Evolutionary conservation across 2,113 vertebrate species (phyloP).

Genomic region (Lynx canadensis): DNA sequence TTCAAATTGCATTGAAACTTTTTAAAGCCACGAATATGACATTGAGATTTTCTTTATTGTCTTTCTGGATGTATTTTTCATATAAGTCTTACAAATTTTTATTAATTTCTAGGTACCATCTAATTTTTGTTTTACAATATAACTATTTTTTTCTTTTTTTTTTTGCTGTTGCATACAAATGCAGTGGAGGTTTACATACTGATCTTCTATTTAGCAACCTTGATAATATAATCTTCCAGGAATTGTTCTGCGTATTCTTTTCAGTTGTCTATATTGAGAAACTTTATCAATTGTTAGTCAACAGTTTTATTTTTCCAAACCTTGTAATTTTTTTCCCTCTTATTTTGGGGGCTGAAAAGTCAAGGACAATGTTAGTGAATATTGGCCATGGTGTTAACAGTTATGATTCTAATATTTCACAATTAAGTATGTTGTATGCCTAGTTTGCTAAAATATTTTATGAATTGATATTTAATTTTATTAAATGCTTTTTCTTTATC

Average conservation of each 20-base stretch:
- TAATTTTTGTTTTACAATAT: background rate
- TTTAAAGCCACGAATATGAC: background rate
- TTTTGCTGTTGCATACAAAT: background rate
- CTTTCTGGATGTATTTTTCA: background rate
- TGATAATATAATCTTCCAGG: background rate
- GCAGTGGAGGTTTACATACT: background rate
- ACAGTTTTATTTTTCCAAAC: background rate
- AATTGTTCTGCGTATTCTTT: background rate
- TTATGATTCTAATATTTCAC: background rate
- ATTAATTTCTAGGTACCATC: background rate
- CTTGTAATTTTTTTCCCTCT: background rate
- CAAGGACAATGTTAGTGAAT: background rate
- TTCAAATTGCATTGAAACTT: background rate
- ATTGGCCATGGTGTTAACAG: background rate
- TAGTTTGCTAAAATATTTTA: background rate
- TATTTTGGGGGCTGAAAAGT: background rate
- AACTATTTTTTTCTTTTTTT: background rate
- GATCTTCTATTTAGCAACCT: background rate
- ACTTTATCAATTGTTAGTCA: background rate
- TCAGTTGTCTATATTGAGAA: background rate
- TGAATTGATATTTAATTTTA: background rate
- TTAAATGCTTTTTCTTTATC: background rate
- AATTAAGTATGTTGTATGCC: background rate
- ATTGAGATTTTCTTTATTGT: background rate
- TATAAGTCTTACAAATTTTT: background rate